Base-by-base conservation (phyloP, 2,797 vertebrate species). In the Tauraco hartlaubi region DNA sequence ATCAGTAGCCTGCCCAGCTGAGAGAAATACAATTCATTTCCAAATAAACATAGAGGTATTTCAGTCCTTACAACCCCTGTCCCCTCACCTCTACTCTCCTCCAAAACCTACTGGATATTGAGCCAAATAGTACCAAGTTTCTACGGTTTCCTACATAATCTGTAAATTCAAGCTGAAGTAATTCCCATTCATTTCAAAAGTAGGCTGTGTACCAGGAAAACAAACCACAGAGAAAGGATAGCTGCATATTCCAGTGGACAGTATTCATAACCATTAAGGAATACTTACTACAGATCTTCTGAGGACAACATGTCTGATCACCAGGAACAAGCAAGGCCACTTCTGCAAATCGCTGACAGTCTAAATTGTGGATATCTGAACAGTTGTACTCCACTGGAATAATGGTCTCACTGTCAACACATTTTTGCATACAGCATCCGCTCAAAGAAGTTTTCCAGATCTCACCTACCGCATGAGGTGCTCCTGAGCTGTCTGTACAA, bases 381-480 rank as follows among this genome's bases (percentile, higher is more conserved):
- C 99, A 99, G 97, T 98, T 97, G 90, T 98, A 94, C 91, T 99
- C 99, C 96, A 99, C 97, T 0, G 99, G 98, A 55, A 98, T 44
- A 37, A 99, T 98, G 83, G 98, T 98, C 89, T 99, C 99, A 9
- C 98, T 99, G 90, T 99, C 99, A 49, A 97, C 86, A 75, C 99
- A 99, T 91, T 98, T 98, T 56, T 99, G 99, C 98, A 99, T 98
- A 91, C 99, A 99, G 98, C 99, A 99, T 84, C 98, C 99, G 0
- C 98, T 98, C 46, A 97, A 96, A 5, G 99, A 99, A 62, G 99
- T 98, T 85, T 98, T 99, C 99, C 99, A 99, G 76, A 98, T 97
- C 92, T 99, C 99, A 4, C 99, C 99, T 35, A 99, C 87, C 3
- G 99, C 98, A 48, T 73, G 99, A 1, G 99, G 99, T 49, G 94